Percentiles rank a stretch among this genome's conserved stretches.
phyloP scores from a whole-genome alignment of 2,113 vertebrate species.

The Catharus minimus region DNA sequence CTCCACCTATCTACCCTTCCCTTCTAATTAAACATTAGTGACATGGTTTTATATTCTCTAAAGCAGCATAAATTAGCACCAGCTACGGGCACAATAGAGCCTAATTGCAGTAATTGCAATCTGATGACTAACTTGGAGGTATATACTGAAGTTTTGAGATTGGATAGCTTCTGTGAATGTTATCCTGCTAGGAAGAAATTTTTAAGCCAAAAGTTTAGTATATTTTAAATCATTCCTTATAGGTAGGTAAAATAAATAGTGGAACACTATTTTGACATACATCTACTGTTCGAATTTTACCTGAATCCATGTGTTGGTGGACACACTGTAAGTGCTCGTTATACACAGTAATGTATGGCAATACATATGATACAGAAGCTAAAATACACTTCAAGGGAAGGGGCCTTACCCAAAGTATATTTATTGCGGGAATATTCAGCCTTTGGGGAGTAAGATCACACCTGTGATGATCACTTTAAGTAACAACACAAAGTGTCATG shows the following conservation, averaged over 20 bases:
- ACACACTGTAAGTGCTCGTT: neutral
- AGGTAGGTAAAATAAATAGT: neutral
- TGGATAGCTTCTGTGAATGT: neutral
- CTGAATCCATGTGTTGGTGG: neutral
- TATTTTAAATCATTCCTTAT: neutral
- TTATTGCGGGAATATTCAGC: neutral
- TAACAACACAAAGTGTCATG: neutral
- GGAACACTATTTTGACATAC: neutral
- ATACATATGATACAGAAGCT: neutral
- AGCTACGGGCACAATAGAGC: constrained; percentile 46
- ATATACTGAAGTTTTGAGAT: neutral
- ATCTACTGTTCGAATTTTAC: neutral
- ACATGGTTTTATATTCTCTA: constrained; percentile 73
- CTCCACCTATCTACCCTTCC: constrained; percentile 65
- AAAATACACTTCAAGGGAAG: neutral
- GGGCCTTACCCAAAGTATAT: neutral
- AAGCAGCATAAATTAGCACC: constrained; percentile 68
- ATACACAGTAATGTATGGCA: neutral
- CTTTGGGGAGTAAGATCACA: neutral
- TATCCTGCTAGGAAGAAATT: neutral
- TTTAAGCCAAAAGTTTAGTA: neutral
- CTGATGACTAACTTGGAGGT: neutral
- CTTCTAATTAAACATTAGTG: constrained; percentile 72
- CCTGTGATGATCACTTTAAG: neutral
- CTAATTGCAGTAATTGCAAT: constrained; percentile 44